phyloP scores from a whole-genome alignment of 2,888 invertebrate genomes.

The Drosophila anomelani region DNA sequence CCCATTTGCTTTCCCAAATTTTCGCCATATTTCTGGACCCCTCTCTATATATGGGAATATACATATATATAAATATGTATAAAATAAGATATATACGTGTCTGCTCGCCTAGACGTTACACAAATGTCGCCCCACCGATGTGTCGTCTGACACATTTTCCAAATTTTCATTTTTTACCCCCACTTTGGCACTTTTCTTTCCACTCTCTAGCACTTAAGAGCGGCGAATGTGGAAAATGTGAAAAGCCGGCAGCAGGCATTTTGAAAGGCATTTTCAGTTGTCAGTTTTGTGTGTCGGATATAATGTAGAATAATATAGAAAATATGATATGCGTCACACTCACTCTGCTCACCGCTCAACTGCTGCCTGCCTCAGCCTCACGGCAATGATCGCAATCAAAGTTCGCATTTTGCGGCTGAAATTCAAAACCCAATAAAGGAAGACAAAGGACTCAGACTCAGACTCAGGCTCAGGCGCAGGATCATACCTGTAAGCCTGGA shows the following conservation, averaged over 20 bases:
- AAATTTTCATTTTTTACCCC: slow-evolving; percentile 8
- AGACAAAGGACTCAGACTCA: slow-evolving; percentile 12
- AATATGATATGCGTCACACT: slow-evolving; percentile 10
- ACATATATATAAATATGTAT: background rate
- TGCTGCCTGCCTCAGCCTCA: background rate
- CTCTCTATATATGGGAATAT: slow-evolving; percentile 35
- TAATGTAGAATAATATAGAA: slow-evolving; percentile 13
- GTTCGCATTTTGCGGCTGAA: slow-evolving; percentile 55
- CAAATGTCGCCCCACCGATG: slow-evolving; percentile 25
- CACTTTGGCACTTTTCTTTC: slow-evolving; percentile 22
- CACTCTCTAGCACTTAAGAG: slow-evolving; percentile 34
- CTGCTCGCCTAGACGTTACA: slow-evolving; percentile 22
- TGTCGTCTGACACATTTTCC: slow-evolving; percentile 39
- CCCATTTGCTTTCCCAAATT: slow-evolving; percentile 2
- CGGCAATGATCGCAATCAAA: slow-evolving; percentile 48
- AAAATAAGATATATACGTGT: background rate
- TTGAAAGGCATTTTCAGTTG: slow-evolving; percentile 59
- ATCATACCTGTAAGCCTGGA: slow-evolving; percentile 33
- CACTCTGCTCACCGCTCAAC: background rate
- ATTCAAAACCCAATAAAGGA: slow-evolving; percentile 59
- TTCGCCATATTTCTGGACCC: slow-evolving; percentile 1
- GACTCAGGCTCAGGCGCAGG: slow-evolving; percentile 1
- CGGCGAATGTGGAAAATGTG: slow-evolving; percentile 35
- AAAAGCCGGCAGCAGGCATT: slow-evolving; percentile 9
- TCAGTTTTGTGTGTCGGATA: slow-evolving; percentile 41